Conservation (phyloP, 2,113 vertebrate genomes). For the Gallinago media region DNA sequence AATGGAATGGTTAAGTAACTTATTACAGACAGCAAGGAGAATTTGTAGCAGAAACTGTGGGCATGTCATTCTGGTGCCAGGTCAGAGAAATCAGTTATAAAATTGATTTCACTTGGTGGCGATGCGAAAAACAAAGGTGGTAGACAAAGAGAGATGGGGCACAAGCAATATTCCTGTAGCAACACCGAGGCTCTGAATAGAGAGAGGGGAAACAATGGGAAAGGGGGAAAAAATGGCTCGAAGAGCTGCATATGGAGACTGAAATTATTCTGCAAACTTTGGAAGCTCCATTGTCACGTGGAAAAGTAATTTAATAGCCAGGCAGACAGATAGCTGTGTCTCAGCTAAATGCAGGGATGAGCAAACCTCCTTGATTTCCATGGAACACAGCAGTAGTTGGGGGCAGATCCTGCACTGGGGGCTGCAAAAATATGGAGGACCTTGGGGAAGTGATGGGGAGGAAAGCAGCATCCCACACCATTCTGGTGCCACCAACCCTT, state of each 20-base stretch:
- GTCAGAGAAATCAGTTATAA: not conserved
- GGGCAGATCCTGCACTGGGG: not conserved
- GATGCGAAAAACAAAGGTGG: not conserved
- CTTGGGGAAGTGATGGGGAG: not conserved
- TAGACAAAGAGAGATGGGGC: slow-evolving; percentile 17
- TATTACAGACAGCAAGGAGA: slow-evolving; percentile 51
- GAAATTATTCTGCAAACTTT: slow-evolving; percentile 30
- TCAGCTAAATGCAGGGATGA: not conserved
- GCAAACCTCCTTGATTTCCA: not conserved
- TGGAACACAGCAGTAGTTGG: not conserved
- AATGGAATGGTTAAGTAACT: slow-evolving; percentile 69
- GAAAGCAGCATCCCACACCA: not conserved
- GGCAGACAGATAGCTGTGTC: not conserved
- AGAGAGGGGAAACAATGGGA: not conserved
- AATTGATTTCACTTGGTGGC: not conserved
- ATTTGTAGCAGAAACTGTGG: slow-evolving; percentile 44
- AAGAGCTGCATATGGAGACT: not conserved
- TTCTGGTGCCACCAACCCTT: not conserved
- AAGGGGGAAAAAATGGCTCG: not conserved
- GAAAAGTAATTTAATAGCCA: slow-evolving; percentile 33
- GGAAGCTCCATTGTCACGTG: not conserved
- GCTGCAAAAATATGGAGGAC: not conserved
- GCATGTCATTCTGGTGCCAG: slow-evolving; percentile 50
- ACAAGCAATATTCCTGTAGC: not conserved
- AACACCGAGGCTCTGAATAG: not conserved